Evolutionary conservation across 2,797 vertebrate species (phyloP).

Genomic region (Xyrichtys novacula): DNA sequence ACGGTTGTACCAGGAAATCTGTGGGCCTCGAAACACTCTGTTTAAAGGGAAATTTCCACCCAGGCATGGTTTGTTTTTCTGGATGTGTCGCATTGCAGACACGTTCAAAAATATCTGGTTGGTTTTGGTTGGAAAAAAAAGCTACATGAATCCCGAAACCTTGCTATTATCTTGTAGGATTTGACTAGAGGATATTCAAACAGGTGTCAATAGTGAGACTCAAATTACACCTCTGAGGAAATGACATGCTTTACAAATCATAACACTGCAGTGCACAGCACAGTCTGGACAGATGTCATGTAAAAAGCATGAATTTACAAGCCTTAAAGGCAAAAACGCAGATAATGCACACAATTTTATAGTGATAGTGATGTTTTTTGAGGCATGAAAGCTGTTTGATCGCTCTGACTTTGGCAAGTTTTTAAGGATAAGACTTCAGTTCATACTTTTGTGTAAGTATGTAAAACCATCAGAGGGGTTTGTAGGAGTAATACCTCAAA

Average conservation of each 20-base stretch:
- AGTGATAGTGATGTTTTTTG: not conserved
- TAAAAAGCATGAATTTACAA: slow-evolving; percentile 7
- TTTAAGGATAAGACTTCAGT: not conserved
- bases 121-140: slow-evolving; percentile 41
- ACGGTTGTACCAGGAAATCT: slow-evolving; percentile 39
- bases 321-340: slow-evolving; percentile 17
- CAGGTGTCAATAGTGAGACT: slow-evolving; percentile 69
- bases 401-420: not conserved
- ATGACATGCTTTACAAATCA: slow-evolving; percentile 57
- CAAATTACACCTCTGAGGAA: slow-evolving; percentile 58
- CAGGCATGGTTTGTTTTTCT: slow-evolving; percentile 27
- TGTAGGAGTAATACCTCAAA: slow-evolving; percentile 13
- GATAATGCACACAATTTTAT: not conserved
- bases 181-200: slow-evolving; percentile 57
- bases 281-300: slow-evolving; percentile 14
- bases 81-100: slow-evolving; percentile 25
- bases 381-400: not conserved
- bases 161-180: slow-evolving; percentile 66
- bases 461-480: slow-evolving; percentile 15
- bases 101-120: slow-evolving; percentile 20
- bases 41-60: slow-evolving; percentile 59
- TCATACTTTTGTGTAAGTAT: not conserved
- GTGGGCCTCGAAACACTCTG: slow-evolving; percentile 31
- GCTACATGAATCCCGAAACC: slow-evolving; percentile 38
- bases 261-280: not conserved